phyloP scores from a whole-genome alignment of 2,113 vertebrate species.

The Vombatus ursinus region DNA sequence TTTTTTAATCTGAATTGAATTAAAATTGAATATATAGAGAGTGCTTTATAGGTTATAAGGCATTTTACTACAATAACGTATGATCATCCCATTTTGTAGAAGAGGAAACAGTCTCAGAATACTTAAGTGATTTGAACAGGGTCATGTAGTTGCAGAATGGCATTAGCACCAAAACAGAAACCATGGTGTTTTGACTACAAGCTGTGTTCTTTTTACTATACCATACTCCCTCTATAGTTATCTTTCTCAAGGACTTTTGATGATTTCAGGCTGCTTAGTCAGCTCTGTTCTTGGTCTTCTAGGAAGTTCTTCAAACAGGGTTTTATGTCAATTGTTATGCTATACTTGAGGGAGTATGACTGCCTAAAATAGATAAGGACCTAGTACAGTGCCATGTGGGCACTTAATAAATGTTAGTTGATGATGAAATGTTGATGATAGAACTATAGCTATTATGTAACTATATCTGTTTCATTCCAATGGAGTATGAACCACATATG shows the following conservation, averaged over 20 bases:
- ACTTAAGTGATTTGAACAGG: neutral
- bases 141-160: neutral
- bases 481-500: conserved; percentile 38
- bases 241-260: neutral
- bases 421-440: conserved; percentile 35
- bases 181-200: neutral
- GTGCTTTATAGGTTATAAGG: neutral
- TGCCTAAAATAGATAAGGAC: neutral
- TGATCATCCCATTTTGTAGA: neutral
- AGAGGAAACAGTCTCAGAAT: neutral
- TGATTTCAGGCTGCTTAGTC: neutral
- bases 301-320: neutral
- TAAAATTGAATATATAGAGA: neutral
- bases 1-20: neutral
- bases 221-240: neutral
- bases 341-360: neutral
- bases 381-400: neutral
- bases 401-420: neutral
- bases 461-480: conserved; percentile 12
- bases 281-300: conserved; percentile 2
- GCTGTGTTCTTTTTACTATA: conserved; percentile 1
- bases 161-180: neutral
- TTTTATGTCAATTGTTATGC: conserved; percentile 31
- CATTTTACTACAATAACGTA: neutral
- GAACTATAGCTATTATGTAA: neutral